These are phyloP conservation scores for Drosophila repletoides DNA, from an alignment of 1,140 invertebrate genomes.

Conservation along the genomic window DNA sequence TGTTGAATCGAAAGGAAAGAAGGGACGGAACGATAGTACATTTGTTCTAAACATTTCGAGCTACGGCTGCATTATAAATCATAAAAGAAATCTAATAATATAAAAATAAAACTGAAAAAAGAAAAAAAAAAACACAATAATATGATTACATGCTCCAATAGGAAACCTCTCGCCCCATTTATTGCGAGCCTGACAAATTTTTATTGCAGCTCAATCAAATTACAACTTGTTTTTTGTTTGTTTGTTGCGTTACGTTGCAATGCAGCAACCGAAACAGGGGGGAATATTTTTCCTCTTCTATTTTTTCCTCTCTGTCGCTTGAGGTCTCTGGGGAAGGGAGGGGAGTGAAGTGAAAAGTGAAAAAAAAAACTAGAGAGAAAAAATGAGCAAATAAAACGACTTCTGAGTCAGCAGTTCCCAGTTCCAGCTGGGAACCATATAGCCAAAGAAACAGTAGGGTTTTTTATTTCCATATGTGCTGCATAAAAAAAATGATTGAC, in stretches of 20 bases:
- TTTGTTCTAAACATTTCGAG: constrained; percentile 34
- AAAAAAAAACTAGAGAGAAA: constrained; percentile 1
- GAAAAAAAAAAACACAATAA: constrained; percentile 18
- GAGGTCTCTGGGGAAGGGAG: not conserved
- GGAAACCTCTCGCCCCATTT: constrained; percentile 7
- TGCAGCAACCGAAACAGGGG: not conserved
- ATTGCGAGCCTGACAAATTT: constrained; percentile 65
- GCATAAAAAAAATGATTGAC: not conserved
- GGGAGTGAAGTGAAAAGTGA: not conserved
- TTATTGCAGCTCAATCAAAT: constrained; percentile 75
- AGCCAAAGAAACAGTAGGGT: not conserved
- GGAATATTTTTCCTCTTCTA: no score
- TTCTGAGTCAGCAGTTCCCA: constrained; percentile 28
- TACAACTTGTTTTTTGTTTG: constrained; percentile 11
- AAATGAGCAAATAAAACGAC: constrained; percentile 15
- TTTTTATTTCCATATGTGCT: no score
- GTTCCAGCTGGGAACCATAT: constrained; percentile 11
- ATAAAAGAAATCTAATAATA: constrained; percentile 23
- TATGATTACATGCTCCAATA: constrained; percentile 53
- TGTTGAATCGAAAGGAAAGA: constrained; percentile 55
- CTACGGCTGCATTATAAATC: constrained; percentile 57
- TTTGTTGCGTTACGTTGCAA: not conserved
- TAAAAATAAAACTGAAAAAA: constrained; percentile 2
- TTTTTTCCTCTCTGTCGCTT: not conserved
- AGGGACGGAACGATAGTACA: constrained; percentile 1